Conservation (phyloP, 1,140 invertebrate genomes). For the Neodiprion fabricii region DNA sequence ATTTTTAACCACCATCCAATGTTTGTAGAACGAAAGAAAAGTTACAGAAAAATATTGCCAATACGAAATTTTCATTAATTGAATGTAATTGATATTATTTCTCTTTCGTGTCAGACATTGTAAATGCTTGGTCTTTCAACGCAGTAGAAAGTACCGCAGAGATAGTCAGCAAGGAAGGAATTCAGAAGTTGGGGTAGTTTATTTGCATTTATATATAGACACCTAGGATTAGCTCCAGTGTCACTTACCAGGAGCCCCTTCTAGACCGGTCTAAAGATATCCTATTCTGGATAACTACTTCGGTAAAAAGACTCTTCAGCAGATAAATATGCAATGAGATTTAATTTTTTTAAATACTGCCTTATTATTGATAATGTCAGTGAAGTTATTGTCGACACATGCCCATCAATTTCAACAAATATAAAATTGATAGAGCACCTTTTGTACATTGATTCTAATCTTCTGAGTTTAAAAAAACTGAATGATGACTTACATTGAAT, state of each 20-base stretch:
- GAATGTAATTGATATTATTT: background rate
- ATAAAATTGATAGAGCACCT: too few relatives aligned
- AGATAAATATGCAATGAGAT: background rate
- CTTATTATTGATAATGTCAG: too few relatives aligned
- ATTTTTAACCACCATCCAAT: too few relatives aligned
- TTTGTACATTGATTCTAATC: too few relatives aligned
- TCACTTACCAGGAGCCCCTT: constrained; percentile 4
- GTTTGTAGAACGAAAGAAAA: too few relatives aligned
- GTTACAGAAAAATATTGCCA: too few relatives aligned
- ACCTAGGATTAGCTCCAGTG: constrained; percentile 3
- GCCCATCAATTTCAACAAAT: too few relatives aligned
- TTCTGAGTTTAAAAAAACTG: too few relatives aligned
- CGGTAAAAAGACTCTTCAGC: background rate
- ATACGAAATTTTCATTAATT: background rate
- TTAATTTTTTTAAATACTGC: background rate
- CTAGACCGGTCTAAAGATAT: background rate
- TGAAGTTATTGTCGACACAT: too few relatives aligned
- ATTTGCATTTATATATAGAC: constrained; percentile 8
- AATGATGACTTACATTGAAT: too few relatives aligned
- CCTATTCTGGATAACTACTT: background rate
- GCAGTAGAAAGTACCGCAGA: background rate
- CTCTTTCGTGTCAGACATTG: background rate
- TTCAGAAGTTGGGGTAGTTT: background rate
- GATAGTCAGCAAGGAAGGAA: constrained; percentile 1
- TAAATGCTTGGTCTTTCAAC: background rate